A percentile compares a stretch with the other conserved stretches of the same genome.
Conservation (phyloP, 2,888 invertebrate species). For the Caenorhabditis uteleia region DNA sequence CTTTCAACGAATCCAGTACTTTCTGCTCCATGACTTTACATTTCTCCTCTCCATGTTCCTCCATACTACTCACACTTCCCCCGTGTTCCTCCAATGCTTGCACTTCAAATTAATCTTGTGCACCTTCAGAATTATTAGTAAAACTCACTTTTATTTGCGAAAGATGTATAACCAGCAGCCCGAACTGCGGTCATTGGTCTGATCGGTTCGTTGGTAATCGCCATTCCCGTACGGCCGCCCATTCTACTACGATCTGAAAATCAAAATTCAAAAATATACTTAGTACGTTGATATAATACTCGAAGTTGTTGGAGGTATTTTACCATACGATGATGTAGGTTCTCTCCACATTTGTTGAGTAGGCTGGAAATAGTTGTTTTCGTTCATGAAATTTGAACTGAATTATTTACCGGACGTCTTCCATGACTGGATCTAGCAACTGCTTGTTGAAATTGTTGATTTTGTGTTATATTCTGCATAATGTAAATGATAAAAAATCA, state of each 20-base stretch:
- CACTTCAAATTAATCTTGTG: too few species aligned
- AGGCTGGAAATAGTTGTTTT: constrained; percentile 11
- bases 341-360: constrained; percentile 33
- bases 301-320: constrained; percentile 28
- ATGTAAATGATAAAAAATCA: constrained; percentile 8
- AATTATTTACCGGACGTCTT: constrained; percentile 76
- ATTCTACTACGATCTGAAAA: constrained; percentile 27
- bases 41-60: constrained; percentile 91
- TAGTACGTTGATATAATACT: not conserved
- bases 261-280: not conserved
- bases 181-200: constrained; percentile 95
- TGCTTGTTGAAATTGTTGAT: constrained; percentile 81
- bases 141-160: constrained; percentile 68
- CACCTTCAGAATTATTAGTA: not conserved
- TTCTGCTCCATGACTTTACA: constrained; percentile 86
- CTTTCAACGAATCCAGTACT: constrained; percentile 87
- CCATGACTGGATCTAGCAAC: constrained; percentile 79
- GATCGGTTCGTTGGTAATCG: constrained; percentile 64
- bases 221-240: constrained; percentile 53
- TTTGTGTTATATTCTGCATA: constrained; percentile 79
- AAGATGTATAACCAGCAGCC: constrained; percentile 92
- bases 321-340: constrained; percentile 25
- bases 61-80: not conserved
- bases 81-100: constrained; percentile 27
- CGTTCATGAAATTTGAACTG: not conserved